Evolutionary conservation across 1,140 invertebrate genomes (phyloP).

Genomic region (Oreohelix idahoensis): DNA sequence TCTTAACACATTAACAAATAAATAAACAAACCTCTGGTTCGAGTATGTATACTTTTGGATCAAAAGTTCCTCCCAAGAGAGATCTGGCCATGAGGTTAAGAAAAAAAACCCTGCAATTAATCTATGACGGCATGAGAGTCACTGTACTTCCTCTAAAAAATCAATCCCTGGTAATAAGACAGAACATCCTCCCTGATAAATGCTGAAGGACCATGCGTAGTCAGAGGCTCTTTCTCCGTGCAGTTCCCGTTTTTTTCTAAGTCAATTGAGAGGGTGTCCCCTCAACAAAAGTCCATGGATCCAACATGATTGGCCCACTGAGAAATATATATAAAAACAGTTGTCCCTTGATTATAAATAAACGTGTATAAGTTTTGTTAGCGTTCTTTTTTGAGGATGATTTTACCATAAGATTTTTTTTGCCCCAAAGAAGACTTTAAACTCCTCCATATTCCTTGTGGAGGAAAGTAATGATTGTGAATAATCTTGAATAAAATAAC

Average conservation of each 20-base stretch:
- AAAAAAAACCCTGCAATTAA: conserved; percentile 75
- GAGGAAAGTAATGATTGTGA: too few species aligned
- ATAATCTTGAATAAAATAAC: too few species aligned
- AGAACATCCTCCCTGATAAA: conserved; percentile 74
- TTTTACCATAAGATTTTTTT: too few species aligned
- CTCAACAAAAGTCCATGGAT: conserved; percentile 77
- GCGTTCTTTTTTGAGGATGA: too few species aligned
- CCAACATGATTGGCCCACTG: conserved; percentile 76
- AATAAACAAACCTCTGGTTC: conserved; percentile 59
- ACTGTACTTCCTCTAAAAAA: conserved; percentile 74
- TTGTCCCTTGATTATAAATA: too few species aligned
- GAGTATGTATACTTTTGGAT: conserved; percentile 75
- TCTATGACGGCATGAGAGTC: conserved; percentile 71
- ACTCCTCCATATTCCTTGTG: too few species aligned
- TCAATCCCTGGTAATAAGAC: conserved; percentile 75
- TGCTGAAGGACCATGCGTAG: conserved; percentile 74
- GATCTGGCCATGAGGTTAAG: conserved; percentile 76
- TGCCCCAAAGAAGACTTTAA: too few species aligned
- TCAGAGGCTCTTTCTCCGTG: conserved; percentile 75
- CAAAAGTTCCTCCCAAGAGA: conserved; percentile 75
- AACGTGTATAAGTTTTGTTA: too few species aligned
- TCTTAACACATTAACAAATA: too few species aligned
- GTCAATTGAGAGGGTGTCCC: conserved; percentile 78
- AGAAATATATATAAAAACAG: not conserved
- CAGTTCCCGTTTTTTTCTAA: conserved; percentile 79